Evolutionary conservation across 2,113 vertebrate genomes (phyloP), one percentile per base, ranked within the genome.

Genomic region (Indicator maculatus): DNA sequence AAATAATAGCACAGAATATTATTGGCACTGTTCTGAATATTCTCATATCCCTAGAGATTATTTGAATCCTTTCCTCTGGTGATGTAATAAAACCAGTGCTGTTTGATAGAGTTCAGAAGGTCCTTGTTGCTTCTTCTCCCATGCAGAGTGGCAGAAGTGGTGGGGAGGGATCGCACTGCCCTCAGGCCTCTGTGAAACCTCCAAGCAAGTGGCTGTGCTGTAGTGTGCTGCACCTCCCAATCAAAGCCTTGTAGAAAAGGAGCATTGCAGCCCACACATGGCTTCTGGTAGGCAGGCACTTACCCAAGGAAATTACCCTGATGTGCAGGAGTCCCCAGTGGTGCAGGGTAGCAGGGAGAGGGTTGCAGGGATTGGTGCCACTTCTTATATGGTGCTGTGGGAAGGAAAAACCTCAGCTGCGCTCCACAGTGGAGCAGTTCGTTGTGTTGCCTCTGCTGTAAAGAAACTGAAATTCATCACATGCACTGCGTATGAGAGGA

Each of bases 191-290:
- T 45, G 55, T 52, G 59, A 55, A 78, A 55, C 15, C 21, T 83
- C 27, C 14, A 9, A 0, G 0, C 21, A 17, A 53, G 44, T 72
- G 52, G n/a, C 67, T 66, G 31, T 61, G 12, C n/a, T 2, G 0
- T 18, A 60, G 33, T n/a, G 19, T 94, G 75, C 59, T 4, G 3
- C 50, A 66, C 39, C 75, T 73, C 67, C 55, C 50, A 31, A 67
- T 72, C 27, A 85, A 83, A 85, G 45, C 63, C 39, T 61, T 77
- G 52, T 16, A 79, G 33, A 63, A 81, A 30, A 74, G 47, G 47
- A 86, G 38, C 33, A 63, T 17, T 28, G 12, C 23, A 65, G 24
- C 84, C 44, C 30, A 66, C n/a, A 27, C 31, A 1, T 12, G 33
- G 38, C 44, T 64, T 58, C 23, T 55, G 31, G 30, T 7, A 77